These are phyloP conservation scores for Hormaphis cornu DNA, from an alignment of 1,140 invertebrate genomes.

Conservation along the genomic window DNA sequence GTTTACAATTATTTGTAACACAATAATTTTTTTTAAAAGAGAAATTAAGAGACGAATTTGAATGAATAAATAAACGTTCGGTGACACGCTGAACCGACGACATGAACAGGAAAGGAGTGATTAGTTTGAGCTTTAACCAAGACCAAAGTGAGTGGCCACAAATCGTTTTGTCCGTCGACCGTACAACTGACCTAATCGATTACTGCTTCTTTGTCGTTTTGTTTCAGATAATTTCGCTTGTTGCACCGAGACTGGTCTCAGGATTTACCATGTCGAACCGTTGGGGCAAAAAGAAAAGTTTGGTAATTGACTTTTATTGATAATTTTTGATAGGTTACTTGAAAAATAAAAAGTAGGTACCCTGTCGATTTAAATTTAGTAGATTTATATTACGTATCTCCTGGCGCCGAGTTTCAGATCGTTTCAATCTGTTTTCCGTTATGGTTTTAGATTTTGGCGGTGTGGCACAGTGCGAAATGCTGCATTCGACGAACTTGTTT, in stretches of 20 bases:
- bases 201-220: not conserved
- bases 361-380: too few species aligned
- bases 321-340: too few species aligned
- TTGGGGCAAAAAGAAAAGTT: constrained; percentile 72
- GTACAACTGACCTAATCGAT: not conserved
- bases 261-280: constrained; percentile 87
- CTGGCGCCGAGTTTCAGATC: constrained; percentile 7
- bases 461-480: constrained; percentile 73
- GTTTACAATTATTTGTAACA: too few species aligned
- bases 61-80: too few species aligned
- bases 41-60: too few species aligned
- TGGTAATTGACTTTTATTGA: constrained; percentile 53
- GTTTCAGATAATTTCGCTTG: constrained; percentile 71
- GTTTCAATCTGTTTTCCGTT: constrained; percentile 19
- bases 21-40: too few species aligned
- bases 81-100: too few species aligned
- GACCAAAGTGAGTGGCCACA: constrained; percentile 62
- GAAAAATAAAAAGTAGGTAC: too few species aligned
- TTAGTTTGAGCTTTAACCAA: constrained; percentile 70
- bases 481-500: constrained; percentile 73
- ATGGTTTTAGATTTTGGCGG: constrained; percentile 58
- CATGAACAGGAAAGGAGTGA: constrained; percentile 45
- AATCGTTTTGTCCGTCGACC: constrained; percentile 17
- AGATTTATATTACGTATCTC: too few species aligned
- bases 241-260: constrained; percentile 74